Conservation (phyloP, 2,113 vertebrate genomes). For the Daphoenositta chrysoptera region DNA sequence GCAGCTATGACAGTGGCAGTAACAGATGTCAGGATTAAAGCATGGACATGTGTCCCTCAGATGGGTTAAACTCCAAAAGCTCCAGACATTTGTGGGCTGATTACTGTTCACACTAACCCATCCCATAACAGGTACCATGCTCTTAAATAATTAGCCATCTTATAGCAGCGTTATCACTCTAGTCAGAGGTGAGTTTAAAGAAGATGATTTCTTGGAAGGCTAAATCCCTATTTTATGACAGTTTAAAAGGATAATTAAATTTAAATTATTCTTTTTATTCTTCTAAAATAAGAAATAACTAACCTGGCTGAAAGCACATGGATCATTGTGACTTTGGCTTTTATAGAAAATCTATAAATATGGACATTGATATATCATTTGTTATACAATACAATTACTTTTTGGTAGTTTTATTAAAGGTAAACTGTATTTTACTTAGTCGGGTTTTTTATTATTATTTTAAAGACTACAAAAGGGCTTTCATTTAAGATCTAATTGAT, state of each 20-base stretch:
- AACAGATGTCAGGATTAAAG: background rate
- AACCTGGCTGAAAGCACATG: background rate
- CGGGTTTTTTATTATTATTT: background rate
- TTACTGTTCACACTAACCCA: background rate
- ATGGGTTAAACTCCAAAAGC: background rate
- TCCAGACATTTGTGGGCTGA: background rate
- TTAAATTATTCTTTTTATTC: constrained; percentile 29
- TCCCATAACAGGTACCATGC: background rate
- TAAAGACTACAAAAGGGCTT: background rate
- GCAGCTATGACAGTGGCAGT: background rate
- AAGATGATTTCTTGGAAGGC: constrained; percentile 2
- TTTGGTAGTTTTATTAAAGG: constrained; percentile 22
- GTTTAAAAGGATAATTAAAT: constrained; percentile 46
- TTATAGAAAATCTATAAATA: constrained; percentile 37
- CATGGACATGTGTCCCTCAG: fast-evolving
- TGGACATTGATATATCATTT: constrained; percentile 24
- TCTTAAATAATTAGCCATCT: background rate
- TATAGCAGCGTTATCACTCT: background rate
- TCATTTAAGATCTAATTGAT: constrained; percentile 2
- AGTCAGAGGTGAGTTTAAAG: background rate
- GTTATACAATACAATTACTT: constrained; percentile 26
- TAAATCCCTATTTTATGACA: constrained; percentile 15
- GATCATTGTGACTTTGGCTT: constrained; percentile 13
- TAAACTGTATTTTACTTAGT: constrained; percentile 41
- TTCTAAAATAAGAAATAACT: constrained; percentile 27